Conservation (phyloP, 2,113 vertebrate genomes). For the Phylloscopus trochilus region DNA sequence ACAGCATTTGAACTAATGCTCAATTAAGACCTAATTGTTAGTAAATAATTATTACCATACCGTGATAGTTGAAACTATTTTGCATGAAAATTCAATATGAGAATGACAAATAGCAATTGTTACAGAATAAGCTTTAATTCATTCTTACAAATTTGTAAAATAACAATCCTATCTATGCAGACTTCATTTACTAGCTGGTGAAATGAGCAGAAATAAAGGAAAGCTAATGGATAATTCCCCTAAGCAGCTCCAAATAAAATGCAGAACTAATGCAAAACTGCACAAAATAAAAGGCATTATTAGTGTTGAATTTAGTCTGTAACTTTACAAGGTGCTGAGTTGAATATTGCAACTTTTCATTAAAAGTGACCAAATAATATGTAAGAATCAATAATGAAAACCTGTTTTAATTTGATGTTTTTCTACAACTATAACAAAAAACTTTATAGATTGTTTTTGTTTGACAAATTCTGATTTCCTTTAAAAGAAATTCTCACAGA, state of each 20-base stretch:
- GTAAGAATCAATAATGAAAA: neutral
- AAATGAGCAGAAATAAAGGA: conserved; percentile 38
- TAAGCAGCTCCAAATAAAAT: neutral
- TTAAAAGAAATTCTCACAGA: neutral
- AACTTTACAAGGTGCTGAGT: neutral
- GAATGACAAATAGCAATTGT: conserved; percentile 29
- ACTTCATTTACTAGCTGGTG: conserved; percentile 35
- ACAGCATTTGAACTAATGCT: neutral
- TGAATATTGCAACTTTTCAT: neutral
- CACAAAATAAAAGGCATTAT: conserved; percentile 1
- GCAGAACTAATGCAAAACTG: neutral
- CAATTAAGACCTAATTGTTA: conserved; percentile 20
- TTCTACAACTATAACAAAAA: neutral
- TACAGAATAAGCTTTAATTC: conserved; percentile 31
- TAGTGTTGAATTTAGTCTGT: neutral
- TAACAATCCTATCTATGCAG: conserved; percentile 42
- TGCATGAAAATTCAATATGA: conserved; percentile 26
- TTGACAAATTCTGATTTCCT: neutral
- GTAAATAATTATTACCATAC: conserved; percentile 31
- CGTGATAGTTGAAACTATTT: neutral
- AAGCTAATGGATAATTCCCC: conserved; percentile 23
- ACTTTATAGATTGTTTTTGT: neutral
- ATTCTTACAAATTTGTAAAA: conserved; percentile 18
- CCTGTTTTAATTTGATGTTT: neutral
- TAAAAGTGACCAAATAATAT: neutral